Conservation (phyloP, 2,888 invertebrate genomes). For the Scaptodrosophila latifasciaeformis region DNA sequence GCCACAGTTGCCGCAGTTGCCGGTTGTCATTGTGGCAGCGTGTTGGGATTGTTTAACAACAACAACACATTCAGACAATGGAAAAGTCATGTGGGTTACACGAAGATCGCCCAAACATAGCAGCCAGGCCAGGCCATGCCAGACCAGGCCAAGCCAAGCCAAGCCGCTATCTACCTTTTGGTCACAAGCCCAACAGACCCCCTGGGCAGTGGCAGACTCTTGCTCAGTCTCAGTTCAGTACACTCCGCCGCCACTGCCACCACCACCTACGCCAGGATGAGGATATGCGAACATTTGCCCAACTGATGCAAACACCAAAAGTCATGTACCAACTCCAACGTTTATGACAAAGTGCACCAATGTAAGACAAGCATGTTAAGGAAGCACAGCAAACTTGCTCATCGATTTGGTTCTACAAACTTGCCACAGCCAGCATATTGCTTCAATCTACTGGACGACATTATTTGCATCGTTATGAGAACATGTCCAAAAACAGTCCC, state of each 20-base stretch:
- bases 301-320: constrained; percentile 19
- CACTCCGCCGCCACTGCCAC: background rate
- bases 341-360: constrained; percentile 20
- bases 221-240: no score
- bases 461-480: background rate
- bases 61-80: constrained; percentile 33
- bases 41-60: constrained; percentile 54
- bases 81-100: constrained; percentile 16
- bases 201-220: constrained; percentile 5
- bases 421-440: no score
- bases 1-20: background rate
- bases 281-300: constrained; percentile 4
- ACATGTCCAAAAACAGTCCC: background rate
- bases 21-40: constrained; percentile 45
- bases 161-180: background rate
- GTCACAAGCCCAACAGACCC: constrained; percentile 3
- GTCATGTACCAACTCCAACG: constrained; percentile 16
- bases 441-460: background rate
- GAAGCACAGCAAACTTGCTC: background rate
- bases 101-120: constrained; percentile 1
- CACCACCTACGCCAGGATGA: background rate
- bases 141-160: no score
- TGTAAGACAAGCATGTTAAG: constrained; percentile 12
- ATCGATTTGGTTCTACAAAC: no score
- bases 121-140: no score